Base-by-base conservation (phyloP, 1,140 invertebrate species). In the Plectrocnemia conspersa region DNA sequence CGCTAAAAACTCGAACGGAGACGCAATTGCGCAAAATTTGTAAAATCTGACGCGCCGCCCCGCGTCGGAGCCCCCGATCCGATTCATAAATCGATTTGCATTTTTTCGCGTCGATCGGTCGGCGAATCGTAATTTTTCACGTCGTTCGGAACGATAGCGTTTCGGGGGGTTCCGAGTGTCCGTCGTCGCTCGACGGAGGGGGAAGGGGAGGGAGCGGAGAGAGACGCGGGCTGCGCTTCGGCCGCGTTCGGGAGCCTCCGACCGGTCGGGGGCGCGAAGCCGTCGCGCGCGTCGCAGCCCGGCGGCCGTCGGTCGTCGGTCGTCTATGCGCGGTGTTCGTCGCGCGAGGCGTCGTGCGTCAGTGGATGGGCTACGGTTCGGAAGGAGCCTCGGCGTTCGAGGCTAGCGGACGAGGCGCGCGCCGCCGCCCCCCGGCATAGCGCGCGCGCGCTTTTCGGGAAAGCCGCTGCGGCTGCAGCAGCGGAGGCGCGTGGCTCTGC, bases 311-410 rank as follows among this genome's bases (percentile, higher is more conserved):
- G 27, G 27, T n/a, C 27, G 27, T 29, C 27, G 27, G 6, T 16
- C 23, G 9, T 11, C 11, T 1, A 60, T 54, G 62, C 58, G 49
- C 38, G 58, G 61, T 62, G 50, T 62, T 57, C 58, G 61, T 59
- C 65, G 61, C 64, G 55, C 50, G 33, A 6, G 10, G 36, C 22
- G 36, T 40, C 10, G 33, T 36, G 4, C 33, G 33, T 11, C n/a
- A 16, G 33, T 13, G 5, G 13, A 13, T 36, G 33, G 33, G 16
- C 11, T 56, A 61, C 64, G 62, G 57, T 63, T 65, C 64, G 62
- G 56, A 64, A 63, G 66, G 62, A 64, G 65, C 62, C 57, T 5
- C 15, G 33, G 3, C 49, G 3, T 9, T 16, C 11, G 16, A 4
- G 32, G 10, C 18, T 9, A 6, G 49, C 38, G 21, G 38, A 13